Evolutionary conservation across 2,113 vertebrate species (phyloP).

Genomic region (Laticauda laticaudata): DNA sequence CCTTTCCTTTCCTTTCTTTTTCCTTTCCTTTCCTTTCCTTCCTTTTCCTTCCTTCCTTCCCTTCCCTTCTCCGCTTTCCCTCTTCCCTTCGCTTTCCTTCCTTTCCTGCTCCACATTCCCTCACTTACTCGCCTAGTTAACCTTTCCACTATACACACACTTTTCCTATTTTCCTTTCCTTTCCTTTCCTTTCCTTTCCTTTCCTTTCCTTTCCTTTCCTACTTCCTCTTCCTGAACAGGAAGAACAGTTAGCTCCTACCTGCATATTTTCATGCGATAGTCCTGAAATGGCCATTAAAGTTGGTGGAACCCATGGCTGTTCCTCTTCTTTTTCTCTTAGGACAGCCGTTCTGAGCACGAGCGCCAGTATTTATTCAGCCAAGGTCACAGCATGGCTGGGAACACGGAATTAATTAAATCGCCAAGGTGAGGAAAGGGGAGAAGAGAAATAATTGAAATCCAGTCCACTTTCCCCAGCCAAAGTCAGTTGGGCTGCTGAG

Average conservation of each 20-base stretch:
- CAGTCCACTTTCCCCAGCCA: neutral
- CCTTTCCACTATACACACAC: too few species aligned
- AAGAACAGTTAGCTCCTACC: neutral
- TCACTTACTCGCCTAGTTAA: too few species aligned
- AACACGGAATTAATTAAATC: conserved; percentile 92
- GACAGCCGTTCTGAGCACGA: conserved; percentile 93
- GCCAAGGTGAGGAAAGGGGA: conserved; percentile 77
- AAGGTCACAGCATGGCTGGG: conserved; percentile 78
- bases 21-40: neutral
- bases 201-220: neutral
- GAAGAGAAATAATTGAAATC: neutral
- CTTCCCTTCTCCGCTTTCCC: too few species aligned
- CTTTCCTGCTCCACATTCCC: too few species aligned
- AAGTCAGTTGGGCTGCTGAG: neutral
- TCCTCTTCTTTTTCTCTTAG: conserved; percentile 59
- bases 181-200: too few species aligned
- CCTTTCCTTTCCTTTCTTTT: neutral
- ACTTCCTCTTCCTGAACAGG: neutral
- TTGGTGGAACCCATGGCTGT: neutral
- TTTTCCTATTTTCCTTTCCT: too few species aligned
- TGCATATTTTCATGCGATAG: fast-evolving
- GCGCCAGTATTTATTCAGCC: conserved; percentile 93
- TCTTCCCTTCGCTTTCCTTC: too few species aligned
- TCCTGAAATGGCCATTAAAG: neutral
- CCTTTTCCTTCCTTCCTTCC: too few species aligned